A percentile compares a stretch with the other conserved stretches of the same genome.
Conservation (phyloP, 1,140 invertebrate genomes). For the Kradibia gibbosae region DNA sequence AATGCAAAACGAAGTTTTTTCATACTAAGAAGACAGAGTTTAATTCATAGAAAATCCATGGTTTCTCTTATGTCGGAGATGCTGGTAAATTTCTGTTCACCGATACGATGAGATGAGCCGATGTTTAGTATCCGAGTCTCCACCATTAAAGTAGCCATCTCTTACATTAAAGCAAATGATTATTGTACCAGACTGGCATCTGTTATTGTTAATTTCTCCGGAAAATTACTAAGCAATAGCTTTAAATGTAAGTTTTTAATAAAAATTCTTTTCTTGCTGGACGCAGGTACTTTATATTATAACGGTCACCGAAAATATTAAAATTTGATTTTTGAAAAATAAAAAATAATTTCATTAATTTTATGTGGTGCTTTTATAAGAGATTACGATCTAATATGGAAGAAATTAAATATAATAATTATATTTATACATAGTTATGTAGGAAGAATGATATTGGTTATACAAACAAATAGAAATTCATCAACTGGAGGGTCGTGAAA, state of each 20-base stretch:
- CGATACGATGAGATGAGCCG: neutral
- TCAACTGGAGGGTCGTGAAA: neutral
- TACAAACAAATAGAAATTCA: neutral
- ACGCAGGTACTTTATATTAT: no score
- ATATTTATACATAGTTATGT: no score
- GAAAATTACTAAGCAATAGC: neutral
- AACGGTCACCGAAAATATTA: no score
- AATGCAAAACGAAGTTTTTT: no score
- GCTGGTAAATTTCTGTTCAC: neutral
- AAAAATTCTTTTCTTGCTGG: neutral
- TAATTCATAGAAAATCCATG: conserved; percentile 32
- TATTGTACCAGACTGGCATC: neutral
- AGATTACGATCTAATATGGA: no score
- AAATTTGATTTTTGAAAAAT: no score
- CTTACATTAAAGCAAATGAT: neutral
- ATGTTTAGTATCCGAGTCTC: neutral
- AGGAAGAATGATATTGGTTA: neutral
- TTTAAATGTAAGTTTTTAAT: neutral
- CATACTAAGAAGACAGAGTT: conserved; percentile 12
- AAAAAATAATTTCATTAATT: no score
- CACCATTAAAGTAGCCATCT: neutral
- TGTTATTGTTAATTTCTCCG: neutral
- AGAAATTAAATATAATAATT: no score
- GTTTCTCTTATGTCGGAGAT: neutral
- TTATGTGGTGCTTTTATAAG: no score